phyloP scores from a whole-genome alignment of 2,797 vertebrate species.

The Percopsis omiscomaycus region DNA sequence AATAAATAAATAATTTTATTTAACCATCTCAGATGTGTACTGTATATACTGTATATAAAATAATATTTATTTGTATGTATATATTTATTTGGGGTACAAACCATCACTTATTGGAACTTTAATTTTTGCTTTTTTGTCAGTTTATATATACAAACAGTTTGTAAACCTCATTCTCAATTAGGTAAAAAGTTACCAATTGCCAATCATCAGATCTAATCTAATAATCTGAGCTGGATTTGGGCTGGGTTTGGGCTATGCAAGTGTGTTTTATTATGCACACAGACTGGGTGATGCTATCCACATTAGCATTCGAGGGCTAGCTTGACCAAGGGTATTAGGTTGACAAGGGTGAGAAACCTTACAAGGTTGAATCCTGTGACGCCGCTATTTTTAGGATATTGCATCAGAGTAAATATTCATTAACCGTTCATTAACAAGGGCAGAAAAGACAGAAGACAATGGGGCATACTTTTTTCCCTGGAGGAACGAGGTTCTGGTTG shows the following conservation, averaged over 20 bases:
- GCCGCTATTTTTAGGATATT: slow-evolving; percentile 60
- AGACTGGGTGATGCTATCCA: slow-evolving; percentile 28
- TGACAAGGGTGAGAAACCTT: slow-evolving; percentile 63
- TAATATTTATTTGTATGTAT: too few species aligned
- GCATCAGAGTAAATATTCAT: slow-evolving; percentile 39
- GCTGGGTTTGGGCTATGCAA: slow-evolving; percentile 8
- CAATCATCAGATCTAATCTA: background rate
- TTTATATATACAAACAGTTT: too few species aligned
- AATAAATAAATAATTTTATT: too few species aligned
- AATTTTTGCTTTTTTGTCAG: too few species aligned
- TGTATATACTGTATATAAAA: too few species aligned
- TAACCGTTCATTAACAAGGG: slow-evolving; percentile 53
- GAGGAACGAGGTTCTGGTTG: slow-evolving; percentile 98
- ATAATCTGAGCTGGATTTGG: too few species aligned
- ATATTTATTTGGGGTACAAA: too few species aligned
- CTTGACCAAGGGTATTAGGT: slow-evolving; percentile 39
- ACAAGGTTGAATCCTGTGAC: slow-evolving; percentile 37
- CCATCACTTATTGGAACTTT: too few species aligned
- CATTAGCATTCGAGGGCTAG: slow-evolving; percentile 56
- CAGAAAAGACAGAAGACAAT: slow-evolving; percentile 42
- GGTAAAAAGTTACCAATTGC: slow-evolving; percentile 22
- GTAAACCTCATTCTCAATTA: background rate
- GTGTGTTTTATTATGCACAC: slow-evolving; percentile 49
- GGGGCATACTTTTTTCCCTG: slow-evolving; percentile 92
- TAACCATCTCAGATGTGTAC: too few species aligned